These are phyloP conservation scores for Physella acuta DNA, from an alignment of 1,140 invertebrate genomes.

Conservation along the genomic window DNA sequence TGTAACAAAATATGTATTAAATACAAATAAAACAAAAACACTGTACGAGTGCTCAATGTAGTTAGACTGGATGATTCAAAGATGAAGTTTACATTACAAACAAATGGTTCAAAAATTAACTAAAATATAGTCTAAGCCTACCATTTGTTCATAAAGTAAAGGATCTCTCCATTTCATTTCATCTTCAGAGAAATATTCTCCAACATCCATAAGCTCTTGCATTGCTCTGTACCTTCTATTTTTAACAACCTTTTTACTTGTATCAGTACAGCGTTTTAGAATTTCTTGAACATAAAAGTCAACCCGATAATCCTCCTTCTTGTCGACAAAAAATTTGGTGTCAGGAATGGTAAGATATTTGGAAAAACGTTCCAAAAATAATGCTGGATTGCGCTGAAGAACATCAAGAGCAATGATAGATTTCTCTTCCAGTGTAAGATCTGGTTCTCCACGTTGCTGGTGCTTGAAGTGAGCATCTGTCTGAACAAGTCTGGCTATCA, in stretches of 20 bases:
- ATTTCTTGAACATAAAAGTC: slow-evolving; percentile 66
- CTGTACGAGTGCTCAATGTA: background rate
- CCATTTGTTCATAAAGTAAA: slow-evolving; percentile 81
- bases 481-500: slow-evolving; percentile 47
- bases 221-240: slow-evolving; percentile 83
- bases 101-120: too few species aligned
- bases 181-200: slow-evolving; percentile 83
- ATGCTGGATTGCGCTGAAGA: slow-evolving; percentile 68
- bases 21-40: background rate
- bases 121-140: too few species aligned
- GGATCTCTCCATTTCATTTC: slow-evolving; percentile 92
- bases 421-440: slow-evolving; percentile 72
- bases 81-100: too few species aligned
- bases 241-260: slow-evolving; percentile 66
- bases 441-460: slow-evolving; percentile 76
- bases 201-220: slow-evolving; percentile 70
- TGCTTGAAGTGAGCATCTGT: slow-evolving; percentile 69
- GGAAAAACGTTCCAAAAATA: slow-evolving; percentile 78
- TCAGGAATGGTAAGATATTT: slow-evolving; percentile 62
- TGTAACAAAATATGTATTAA: background rate
- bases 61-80: too few species aligned
- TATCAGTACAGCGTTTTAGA: slow-evolving; percentile 48
- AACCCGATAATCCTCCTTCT: slow-evolving; percentile 65
- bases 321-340: slow-evolving; percentile 68
- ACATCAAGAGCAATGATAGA: slow-evolving; percentile 68